These are phyloP conservation scores for Drosophila paramelanica DNA, from an alignment of 2,888 invertebrate genomes.

Conservation along the genomic window DNA sequence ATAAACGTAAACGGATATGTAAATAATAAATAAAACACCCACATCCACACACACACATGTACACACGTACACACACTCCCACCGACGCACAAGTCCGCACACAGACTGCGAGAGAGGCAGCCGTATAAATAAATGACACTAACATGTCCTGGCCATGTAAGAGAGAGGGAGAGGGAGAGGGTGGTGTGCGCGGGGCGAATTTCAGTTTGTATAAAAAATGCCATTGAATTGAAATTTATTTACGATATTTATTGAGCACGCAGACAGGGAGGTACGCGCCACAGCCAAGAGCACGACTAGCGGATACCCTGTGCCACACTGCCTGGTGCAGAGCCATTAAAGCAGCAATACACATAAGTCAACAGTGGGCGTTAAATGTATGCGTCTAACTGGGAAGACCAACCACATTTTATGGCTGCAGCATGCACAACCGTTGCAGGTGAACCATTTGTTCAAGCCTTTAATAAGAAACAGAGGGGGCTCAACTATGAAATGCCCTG, in stretches of 20 bases:
- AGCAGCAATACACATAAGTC: conserved; percentile 19
- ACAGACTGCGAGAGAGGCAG: conserved; percentile 11
- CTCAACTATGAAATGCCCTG: conserved; percentile 10
- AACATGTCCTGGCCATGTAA: conserved; percentile 2
- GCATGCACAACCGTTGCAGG: conserved; percentile 35
- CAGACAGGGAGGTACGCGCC: conserved; percentile 7
- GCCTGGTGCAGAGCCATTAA: conserved; percentile 3
- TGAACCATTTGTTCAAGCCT: conserved; percentile 11
- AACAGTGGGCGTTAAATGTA: conserved; percentile 34
- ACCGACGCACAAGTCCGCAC: neutral
- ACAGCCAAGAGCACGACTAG: conserved; percentile 8
- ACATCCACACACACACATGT: conserved; percentile 19
- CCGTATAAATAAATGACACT: conserved; percentile 38
- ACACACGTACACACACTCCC: neutral
- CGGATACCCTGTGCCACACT: conserved; percentile 24
- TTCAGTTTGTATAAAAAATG: conserved; percentile 46
- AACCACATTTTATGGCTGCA: conserved; percentile 51
- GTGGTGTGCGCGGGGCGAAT: neutral
- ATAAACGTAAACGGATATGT: conserved; percentile 69
- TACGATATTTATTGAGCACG: conserved; percentile 63
- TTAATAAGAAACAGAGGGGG: conserved; percentile 5
- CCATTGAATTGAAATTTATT: conserved; percentile 65
- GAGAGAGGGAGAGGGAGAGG: neutral
- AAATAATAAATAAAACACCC: conserved; percentile 65
- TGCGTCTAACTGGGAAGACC: conserved; percentile 2